Evolutionary conservation across 2,113 vertebrate species (phyloP), one percentile per base, ranked within the genome.

Genomic region (Trogon melanurus): DNA sequence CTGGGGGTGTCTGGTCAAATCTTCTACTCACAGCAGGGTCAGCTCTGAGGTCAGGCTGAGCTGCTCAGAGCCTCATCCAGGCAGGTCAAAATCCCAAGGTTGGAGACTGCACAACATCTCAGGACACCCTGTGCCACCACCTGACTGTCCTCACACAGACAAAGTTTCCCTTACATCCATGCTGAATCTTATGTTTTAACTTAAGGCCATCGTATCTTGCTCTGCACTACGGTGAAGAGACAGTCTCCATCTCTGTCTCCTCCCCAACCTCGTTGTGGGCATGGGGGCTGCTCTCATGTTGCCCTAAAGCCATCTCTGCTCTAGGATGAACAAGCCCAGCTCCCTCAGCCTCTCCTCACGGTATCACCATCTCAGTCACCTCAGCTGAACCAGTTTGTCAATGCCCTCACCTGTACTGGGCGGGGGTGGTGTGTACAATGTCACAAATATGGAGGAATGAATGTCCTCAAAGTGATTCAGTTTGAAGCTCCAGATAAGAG

Each of bases 171-270:
- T 38, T 18, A n/a, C 11, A 65, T 14, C 64, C 74, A 74, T 8
- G 18, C 16, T 53, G 29, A 57, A 73, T 22, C 25, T 56, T 19
- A 75, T 48, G 4, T 3, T 86, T 69, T 41, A 45, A 25, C 19
- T 64, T 32, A 36, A 0, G 4, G 26, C 5, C 45, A 53, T 1
- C 5, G 2, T 7, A n/a, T 73, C 53, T 69, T 22, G 12, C 27
- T n/a, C 50, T 20, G 50, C 36, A 53, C 11, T 26, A 7, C 13
- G 26, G 13, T 36, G 48, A 38, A 58, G 44, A 47, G 23, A 21
- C 18, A 0, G 0, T 17, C 23, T 47, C 44, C 25, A 45, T 11
- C 38, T 58, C 38, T 8, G 18, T 30, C 22, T 61, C 21, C 56
- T 61, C 29, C 21, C 7, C 16, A n/a, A 47, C 9, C 6, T 51